These are phyloP conservation scores for Patella vulgata DNA, from an alignment of 1,140 invertebrate genomes.

Conservation along the genomic window DNA sequence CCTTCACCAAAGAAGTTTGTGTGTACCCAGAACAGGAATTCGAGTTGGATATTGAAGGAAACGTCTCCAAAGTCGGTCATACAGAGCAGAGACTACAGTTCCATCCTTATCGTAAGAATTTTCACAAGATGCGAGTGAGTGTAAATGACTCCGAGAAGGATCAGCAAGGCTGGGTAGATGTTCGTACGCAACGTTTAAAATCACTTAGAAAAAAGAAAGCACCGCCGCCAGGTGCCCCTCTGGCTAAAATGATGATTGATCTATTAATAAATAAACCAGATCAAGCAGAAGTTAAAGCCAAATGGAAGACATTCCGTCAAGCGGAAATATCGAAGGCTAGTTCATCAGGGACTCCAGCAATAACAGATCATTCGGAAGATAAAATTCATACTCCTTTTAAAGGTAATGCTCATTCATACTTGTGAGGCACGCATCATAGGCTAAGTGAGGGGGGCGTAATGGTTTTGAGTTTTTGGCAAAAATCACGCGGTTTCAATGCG, in stretches of 20 bases:
- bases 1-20: constrained; percentile 3
- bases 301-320: neutral
- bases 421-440: neutral
- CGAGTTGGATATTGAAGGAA: neutral
- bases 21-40: constrained; percentile 16
- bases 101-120: constrained; percentile 6
- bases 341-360: neutral
- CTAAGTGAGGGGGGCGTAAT: too few species aligned
- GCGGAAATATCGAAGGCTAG: neutral
- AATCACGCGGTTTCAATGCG: too few species aligned
- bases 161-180: constrained; percentile 3
- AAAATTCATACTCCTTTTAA: neutral
- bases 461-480: too few species aligned
- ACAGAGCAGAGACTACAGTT: constrained; percentile 1
- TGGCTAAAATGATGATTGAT: constrained; percentile 5
- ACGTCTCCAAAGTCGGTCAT: neutral
- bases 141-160: neutral
- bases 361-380: neutral
- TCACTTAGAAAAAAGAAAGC: neutral
- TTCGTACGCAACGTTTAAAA: neutral
- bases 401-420: neutral
- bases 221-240: neutral
- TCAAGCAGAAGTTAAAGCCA: neutral
- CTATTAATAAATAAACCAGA: neutral
- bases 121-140: neutral